Percentiles rank a stretch among this genome's conserved stretches.
Conservation (phyloP, 1,140 invertebrate genomes). For the Diprion similis region DNA sequence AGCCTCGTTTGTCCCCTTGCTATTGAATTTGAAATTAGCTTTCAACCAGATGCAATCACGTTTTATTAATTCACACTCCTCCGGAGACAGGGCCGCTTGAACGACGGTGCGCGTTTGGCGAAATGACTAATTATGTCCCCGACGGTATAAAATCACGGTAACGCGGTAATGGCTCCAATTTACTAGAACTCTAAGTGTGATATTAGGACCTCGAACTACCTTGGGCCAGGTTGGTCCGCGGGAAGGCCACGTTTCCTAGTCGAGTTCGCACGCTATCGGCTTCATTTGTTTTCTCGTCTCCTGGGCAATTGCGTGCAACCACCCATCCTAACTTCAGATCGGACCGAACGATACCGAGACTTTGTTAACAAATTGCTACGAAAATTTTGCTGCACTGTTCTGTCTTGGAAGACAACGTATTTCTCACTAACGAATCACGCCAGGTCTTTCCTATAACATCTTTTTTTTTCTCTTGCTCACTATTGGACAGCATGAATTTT, state of each 20-base stretch:
- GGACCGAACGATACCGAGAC: background rate
- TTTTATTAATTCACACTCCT: conserved; percentile 2
- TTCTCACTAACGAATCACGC: background rate
- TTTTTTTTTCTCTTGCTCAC: too few relatives aligned
- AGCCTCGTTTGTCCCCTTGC: background rate
- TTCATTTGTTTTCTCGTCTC: background rate
- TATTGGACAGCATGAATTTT: too few relatives aligned
- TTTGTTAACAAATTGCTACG: background rate
- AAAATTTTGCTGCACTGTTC: background rate
- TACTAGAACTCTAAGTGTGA: background rate
- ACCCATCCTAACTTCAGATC: background rate
- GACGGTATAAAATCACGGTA: conserved; percentile 5
- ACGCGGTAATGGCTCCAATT: conserved; percentile 1
- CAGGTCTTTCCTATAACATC: too few relatives aligned
- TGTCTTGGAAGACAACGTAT: background rate
- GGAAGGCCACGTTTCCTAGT: too few relatives aligned
- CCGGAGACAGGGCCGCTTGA: too few relatives aligned
- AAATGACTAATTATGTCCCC: background rate
- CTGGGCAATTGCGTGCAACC: background rate
- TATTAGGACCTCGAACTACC: background rate
- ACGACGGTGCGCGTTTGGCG: background rate
- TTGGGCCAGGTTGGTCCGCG: too few relatives aligned
- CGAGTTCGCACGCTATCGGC: background rate
- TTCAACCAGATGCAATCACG: background rate
- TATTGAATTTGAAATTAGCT: conserved; percentile 1